phyloP scores from a whole-genome alignment of 2,888 invertebrate species.

The Spisula subtruncata region DNA sequence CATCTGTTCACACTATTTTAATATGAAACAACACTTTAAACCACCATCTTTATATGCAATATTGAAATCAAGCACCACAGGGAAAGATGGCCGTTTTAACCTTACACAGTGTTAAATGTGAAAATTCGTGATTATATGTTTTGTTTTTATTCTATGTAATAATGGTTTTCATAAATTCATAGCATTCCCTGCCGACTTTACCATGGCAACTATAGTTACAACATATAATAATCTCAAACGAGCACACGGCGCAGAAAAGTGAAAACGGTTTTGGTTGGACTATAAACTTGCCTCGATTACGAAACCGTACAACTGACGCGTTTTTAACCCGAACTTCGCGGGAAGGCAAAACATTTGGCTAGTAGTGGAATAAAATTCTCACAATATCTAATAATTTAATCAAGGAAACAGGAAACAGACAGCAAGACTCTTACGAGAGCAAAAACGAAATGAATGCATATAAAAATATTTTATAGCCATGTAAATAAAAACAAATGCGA shows the following conservation, averaged over 20 bases:
- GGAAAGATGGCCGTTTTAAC: not conserved
- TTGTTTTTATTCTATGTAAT: not conserved
- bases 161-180: not conserved
- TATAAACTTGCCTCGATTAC: not conserved
- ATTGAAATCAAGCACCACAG: not conserved
- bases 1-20: not conserved
- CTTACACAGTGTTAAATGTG: not conserved
- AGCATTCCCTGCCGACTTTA: not conserved
- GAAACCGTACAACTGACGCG: not conserved
- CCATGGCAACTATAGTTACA: not conserved
- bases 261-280: not conserved
- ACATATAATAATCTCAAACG: not conserved
- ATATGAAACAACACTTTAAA: not conserved
- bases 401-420: not conserved
- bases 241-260: not conserved
- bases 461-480: not conserved
- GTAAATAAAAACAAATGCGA: slow-evolving; percentile 5
- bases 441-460: not conserved
- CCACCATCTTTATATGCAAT: not conserved
- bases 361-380: not conserved
- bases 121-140: not conserved
- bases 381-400: not conserved
- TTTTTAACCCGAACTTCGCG: not conserved
- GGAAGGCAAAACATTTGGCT: not conserved
- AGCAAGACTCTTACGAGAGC: not conserved